A percentile compares a stretch with the other conserved stretches of the same genome.
phyloP scores from a whole-genome alignment of 2,888 invertebrate genomes.

The Apotomis betuletana region DNA sequence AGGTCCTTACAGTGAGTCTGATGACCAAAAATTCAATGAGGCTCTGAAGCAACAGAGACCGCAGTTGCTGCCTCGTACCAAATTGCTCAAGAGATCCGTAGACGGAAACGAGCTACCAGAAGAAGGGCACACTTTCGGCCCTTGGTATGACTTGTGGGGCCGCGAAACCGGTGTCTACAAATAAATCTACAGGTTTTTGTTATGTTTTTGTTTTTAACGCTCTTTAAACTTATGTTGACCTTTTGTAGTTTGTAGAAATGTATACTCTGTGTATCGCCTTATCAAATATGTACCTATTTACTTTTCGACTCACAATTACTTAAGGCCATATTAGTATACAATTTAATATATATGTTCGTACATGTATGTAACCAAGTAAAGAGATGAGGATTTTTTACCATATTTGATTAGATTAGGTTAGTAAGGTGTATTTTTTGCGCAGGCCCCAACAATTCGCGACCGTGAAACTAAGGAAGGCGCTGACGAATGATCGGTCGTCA shows the following conservation, averaged over 20 bases:
- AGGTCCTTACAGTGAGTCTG: constrained; percentile 77
- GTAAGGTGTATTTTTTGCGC: constrained; percentile 63
- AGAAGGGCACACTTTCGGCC: constrained; percentile 90
- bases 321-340: constrained; percentile 42
- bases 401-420: constrained; percentile 14
- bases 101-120: constrained; percentile 79
- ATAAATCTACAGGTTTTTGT: constrained; percentile 67
- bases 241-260: constrained; percentile 38
- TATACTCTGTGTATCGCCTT: constrained; percentile 31
- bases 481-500: constrained; percentile 93
- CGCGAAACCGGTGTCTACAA: constrained; percentile 87
- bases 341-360: constrained; percentile 19
- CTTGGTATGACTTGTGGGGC: constrained; percentile 95
- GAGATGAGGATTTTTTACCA: constrained; percentile 29
- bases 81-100: constrained; percentile 84
- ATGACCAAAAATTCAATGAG: constrained; percentile 83
- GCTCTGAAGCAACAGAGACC: constrained; percentile 79
- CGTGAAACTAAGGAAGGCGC: constrained; percentile 93
- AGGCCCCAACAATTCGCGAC: constrained; percentile 95
- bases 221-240: constrained; percentile 39
- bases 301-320: constrained; percentile 32
- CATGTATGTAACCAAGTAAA: constrained; percentile 22
- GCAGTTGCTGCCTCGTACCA: constrained; percentile 87
- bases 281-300: constrained; percentile 7
- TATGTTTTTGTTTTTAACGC: constrained; percentile 47